Conservation (phyloP, 2,797 vertebrate species). For the Cryptoblepharus egeriae region DNA sequence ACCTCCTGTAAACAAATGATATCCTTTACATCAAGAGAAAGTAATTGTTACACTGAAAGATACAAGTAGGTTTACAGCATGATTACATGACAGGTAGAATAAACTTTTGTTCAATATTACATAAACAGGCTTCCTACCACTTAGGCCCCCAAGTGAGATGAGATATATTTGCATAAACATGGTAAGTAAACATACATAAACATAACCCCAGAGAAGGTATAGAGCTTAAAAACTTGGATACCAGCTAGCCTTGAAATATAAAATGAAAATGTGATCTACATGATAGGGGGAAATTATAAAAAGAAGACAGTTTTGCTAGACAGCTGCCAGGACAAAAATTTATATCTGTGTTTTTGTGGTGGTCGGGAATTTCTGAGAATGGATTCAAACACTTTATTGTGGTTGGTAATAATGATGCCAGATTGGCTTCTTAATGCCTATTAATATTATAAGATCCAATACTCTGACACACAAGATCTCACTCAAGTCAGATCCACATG, state of each 20-base stretch:
- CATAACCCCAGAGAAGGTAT: not conserved
- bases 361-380: not conserved
- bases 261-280: not conserved
- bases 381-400: not conserved
- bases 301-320: not conserved
- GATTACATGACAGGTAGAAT: not conserved
- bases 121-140: not conserved
- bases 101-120: not conserved
- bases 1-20: not conserved
- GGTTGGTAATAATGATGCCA: not conserved
- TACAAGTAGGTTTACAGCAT: not conserved
- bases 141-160: not conserved
- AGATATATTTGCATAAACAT: not conserved
- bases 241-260: not conserved
- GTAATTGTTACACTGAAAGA: not conserved
- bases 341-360: not conserved
- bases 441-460: not conserved
- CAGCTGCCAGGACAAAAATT: not conserved
- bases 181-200: too few relatives aligned
- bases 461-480: not conserved
- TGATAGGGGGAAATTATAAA: not conserved
- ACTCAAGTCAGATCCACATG: not conserved
- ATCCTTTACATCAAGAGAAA: not conserved
- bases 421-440: not conserved
- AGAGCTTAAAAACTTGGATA: not conserved